Evolutionary conservation across 2,113 vertebrate species (phyloP).

Genomic region (Odontophorus gujanensis): DNA sequence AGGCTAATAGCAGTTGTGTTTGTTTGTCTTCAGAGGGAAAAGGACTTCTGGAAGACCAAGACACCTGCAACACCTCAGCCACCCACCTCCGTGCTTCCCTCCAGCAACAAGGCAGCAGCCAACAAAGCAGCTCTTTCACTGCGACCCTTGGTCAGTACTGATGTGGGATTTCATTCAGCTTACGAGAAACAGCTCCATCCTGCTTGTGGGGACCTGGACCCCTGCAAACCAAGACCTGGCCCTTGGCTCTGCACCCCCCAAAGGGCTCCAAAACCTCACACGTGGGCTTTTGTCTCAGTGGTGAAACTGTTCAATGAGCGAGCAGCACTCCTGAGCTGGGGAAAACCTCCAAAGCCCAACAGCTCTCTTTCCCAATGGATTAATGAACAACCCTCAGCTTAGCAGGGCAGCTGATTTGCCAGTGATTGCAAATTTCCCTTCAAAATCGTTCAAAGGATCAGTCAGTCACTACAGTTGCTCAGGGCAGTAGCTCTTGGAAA

Average conservation of each 20-base stretch:
- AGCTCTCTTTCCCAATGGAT: neutral
- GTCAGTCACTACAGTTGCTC: neutral
- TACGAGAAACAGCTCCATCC: neutral
- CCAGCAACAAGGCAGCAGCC: neutral
- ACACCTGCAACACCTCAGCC: constrained; percentile 44
- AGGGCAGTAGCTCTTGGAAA: fast-evolving
- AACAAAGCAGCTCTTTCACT: constrained; percentile 59
- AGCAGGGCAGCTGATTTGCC: fast-evolving
- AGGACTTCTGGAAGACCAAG: constrained; percentile 16
- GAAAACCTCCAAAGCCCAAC: neutral
- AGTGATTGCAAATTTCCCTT: neutral
- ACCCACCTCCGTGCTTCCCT: constrained; percentile 22
- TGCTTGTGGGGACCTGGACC: neutral
- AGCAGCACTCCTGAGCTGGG: neutral
- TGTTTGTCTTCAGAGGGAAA: neutral
- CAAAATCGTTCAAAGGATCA: neutral
- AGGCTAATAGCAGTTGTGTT: neutral
- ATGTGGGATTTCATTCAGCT: constrained; percentile 2
- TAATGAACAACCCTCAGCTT: neutral
- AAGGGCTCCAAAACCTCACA: neutral
- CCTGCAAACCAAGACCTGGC: neutral
- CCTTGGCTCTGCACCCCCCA: neutral
- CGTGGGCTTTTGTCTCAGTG: neutral
- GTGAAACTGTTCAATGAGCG: neutral
- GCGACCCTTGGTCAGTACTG: constrained; percentile 14